Evolutionary conservation across 2,113 vertebrate genomes (phyloP), one percentile per base, ranked within the genome.

Genomic region (Paramormyrops kingsleyae): DNA sequence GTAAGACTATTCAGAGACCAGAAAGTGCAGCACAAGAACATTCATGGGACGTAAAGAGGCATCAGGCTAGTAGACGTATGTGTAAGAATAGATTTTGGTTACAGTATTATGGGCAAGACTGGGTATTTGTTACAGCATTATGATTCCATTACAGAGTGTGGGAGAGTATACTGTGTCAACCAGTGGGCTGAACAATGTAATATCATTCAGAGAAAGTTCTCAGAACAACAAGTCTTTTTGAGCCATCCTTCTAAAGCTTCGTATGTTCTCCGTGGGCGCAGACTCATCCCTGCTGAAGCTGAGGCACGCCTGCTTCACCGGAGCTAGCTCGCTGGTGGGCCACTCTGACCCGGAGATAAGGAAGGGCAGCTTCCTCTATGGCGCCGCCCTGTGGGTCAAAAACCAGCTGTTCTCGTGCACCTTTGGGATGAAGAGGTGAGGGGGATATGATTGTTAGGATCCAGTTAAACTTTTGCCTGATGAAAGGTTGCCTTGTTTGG

Each of bases 351-450:
- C 74, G 88, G 92, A 94, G 46, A 92, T 96, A 87, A 95, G 92
- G 47, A 95, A 96, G 90, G 97, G 96, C 3, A 94, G 95, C 35
- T 98, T 99, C 93, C 93, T 99, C 88, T 92, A 93, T 90, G 96
- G 94, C 90, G 96, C 97, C 89, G 97, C 97, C 2, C 59, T 95
- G 47, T 99, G 98, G 99, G 96, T 98, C 89, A 97, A 95, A 94
- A 96, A 93, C 83, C 97, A 97, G 93, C 94, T 98, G 88, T 96
- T 97, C 89, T 95, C 93, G 1, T 93, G 94, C 0, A 91, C 93
- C 15, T 92, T 98, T 92, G 97, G 97, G 27, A 94, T 97, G 50
- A 96, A 95, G 94, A 98, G 98, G 99, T 99, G 97, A 74, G 7
- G 21, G 42, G 39, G 19, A 5, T 21, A 1, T 21, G 9, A 19